Evolutionary conservation across 2,797 vertebrate genomes (phyloP), one percentile per base, ranked within the genome.

Genomic region (Rhinogobio ventralis): DNA sequence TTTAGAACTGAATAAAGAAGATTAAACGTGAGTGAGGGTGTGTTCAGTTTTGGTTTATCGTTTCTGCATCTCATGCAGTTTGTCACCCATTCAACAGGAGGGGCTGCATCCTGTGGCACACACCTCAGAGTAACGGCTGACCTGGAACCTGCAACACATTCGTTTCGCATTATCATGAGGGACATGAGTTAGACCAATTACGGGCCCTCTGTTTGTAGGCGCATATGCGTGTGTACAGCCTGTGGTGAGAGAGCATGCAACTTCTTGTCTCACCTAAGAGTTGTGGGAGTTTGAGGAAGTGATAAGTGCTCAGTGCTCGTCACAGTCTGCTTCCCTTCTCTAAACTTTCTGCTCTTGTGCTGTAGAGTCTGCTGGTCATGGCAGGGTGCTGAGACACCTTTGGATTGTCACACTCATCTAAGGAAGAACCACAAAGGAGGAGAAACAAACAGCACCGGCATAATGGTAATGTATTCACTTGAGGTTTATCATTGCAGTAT

Each of bases 211-310:
- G 20, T 74, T 62, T 81, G 67, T 73, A 82, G 77, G 77, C 45
- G 71, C 77, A 51, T 62, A 51, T 80, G 19, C 42, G 82, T 86
- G 76, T 68, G 55, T 83, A 81, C 23, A 11, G 69, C 25, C 23
- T 77, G 67, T 66, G 55, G 68, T 19, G 15, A 66, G 4, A 79
- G 7, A 45, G 11, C 13, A 17, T 46, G 45, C n/a, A 83, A 68
- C 72, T 84, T 79, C 77, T 75, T 81, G 28, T 72, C 77, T 86
- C 60, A 80, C 53, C 81, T 84, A 78, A 77, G 19, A 49, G 85
- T 86, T 84, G 91, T 90, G 89, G 89, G 89, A 90, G 91, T 84
- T 90, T 93, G 89, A 95, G 95, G 95, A 96, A 96, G 94, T 95
- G 88, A 79, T 5, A 14, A 78, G 5, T 66, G 17, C 15, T 76